Base-by-base conservation (phyloP, 2,888 invertebrate species). In the Meloe dianella region DNA sequence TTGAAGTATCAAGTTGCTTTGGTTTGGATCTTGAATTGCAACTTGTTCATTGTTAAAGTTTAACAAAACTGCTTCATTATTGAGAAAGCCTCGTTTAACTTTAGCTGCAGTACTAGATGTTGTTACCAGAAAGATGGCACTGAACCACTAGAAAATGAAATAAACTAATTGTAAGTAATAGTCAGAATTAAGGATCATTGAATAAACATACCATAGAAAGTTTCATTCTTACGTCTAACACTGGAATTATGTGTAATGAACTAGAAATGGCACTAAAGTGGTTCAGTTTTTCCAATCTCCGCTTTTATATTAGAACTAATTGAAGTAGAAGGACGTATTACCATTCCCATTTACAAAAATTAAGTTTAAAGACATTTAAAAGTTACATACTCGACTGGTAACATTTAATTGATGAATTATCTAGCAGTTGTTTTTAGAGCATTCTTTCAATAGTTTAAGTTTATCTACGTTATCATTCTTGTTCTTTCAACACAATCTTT, bases 221-320 rank as follows among this genome's bases (percentile, higher is more conserved):
- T 10, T 35, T 32, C 59, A 59, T 59, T 35, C 20, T 35, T n/a
- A 17, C 17, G 2, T 10, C 22, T 1, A 47, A 41, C 3, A 41
- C 41, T 47, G 5, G 2, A 12, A 10, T 51, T 51, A 2, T 22
- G 12, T 12, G 51, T 24, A 51, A 2, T 20, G 20, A 9, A 20
- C 20, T 22, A 24, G 2, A 51, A 24, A 22, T 22, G 10, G 14
- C 1, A 59, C 12, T 32, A 27, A 59, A 59, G 14, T 59, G 59
- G 38, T 24, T 6, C 35, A 12, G 35, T 1, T 35, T 59, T 9
- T 59, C 14, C 5, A 8, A 59, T 59, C 10, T 59, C 32, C 8
- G 27, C 59, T 59, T 59, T 59, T 59, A 59, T 59, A 59, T 35
- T 24, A 12, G 59, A 35, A 20, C 59, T 22, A 32, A 29, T 59